Base-by-base conservation (phyloP, 23 tunicate genomes). In the Halocynthia roretzi region DNA sequence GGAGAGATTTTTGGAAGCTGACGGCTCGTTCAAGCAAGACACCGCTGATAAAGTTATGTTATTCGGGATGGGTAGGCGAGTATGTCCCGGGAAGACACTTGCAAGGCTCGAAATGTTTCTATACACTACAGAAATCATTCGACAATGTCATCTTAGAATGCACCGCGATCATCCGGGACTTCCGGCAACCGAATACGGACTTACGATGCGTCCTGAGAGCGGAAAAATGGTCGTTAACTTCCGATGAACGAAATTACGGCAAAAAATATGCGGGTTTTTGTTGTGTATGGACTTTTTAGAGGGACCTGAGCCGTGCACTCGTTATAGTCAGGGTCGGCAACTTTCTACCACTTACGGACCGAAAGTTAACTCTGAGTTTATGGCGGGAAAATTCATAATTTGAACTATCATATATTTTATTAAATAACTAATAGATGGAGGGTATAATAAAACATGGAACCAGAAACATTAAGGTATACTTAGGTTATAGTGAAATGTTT, bases 21-120 rank as follows among this genome's bases (percentile, higher is more conserved):
- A 81, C 52, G 73, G 76, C 5, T 50, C 54, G 51, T 88, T 83
- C 52, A 61, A 79, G 55, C 67, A 57, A 57, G 66, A 17, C 31
- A 52, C 78, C 10, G 84, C 85, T 2, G 87, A 88, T 6, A 52
- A 65, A 54, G 95, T 88, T 7, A 77, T 57, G 48, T 50, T 83
- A 5, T 79, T 82, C 70, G 95, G 95, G 7, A 86, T 70, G 48
- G 95, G 95, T 2, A 83, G 83, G 52, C 64, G 95, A 19, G 68
- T 72, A 6, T 88, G 95, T 57, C 81, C 95, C 18, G 95, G 95
- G 71, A 72, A 70, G 57, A 55, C 72, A 7, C 65, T 83, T 4
- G 85, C 84, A 22, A 63, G 65, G 44, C 86, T 88, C 54, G 83
- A 83, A 70, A 49, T 83, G 70, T 88, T 88, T 78, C 52, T 77